These are phyloP conservation scores for Patella pellucida DNA, from an alignment of 2,888 invertebrate genomes.

Conservation along the genomic window DNA sequence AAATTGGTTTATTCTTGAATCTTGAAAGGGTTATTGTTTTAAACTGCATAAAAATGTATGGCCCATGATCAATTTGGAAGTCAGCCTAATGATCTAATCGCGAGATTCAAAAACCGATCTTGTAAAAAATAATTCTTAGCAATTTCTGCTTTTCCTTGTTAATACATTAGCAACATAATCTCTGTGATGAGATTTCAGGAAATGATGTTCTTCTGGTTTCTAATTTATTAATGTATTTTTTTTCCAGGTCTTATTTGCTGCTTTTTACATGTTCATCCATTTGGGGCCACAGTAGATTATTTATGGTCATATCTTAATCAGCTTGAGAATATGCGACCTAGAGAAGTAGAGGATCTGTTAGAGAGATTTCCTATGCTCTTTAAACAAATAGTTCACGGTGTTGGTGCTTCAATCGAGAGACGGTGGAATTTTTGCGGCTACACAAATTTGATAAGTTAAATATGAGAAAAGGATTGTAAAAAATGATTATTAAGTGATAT, in stretches of 20 bases:
- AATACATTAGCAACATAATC: too few species aligned
- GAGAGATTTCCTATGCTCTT: constrained; percentile 86
- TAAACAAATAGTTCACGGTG: constrained; percentile 82
- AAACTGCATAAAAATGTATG: too few species aligned
- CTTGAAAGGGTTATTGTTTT: too few species aligned
- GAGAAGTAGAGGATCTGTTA: constrained; percentile 76
- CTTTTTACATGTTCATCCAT: constrained; percentile 92
- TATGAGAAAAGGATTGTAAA: background rate
- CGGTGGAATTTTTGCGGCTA: constrained; percentile 88
- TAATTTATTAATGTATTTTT: background rate
- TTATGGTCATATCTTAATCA: constrained; percentile 92
- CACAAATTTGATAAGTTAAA: constrained; percentile 11
- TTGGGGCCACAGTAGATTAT: constrained; percentile 90
- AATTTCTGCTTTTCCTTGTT: too few species aligned
- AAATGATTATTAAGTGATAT: background rate
- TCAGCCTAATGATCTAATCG: too few species aligned
- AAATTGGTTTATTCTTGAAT: too few species aligned
- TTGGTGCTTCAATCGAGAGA: constrained; percentile 87
- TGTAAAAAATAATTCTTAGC: too few species aligned
- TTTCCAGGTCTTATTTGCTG: constrained; percentile 82
- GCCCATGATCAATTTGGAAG: too few species aligned
- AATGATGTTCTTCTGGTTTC: too few species aligned
- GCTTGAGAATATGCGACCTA: constrained; percentile 80
- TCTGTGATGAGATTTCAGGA: too few species aligned
- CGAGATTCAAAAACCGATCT: too few species aligned